These are phyloP conservation scores for Prosopocoilus inquinatus DNA, from an alignment of 2,888 invertebrate genomes.

Conservation along the genomic window DNA sequence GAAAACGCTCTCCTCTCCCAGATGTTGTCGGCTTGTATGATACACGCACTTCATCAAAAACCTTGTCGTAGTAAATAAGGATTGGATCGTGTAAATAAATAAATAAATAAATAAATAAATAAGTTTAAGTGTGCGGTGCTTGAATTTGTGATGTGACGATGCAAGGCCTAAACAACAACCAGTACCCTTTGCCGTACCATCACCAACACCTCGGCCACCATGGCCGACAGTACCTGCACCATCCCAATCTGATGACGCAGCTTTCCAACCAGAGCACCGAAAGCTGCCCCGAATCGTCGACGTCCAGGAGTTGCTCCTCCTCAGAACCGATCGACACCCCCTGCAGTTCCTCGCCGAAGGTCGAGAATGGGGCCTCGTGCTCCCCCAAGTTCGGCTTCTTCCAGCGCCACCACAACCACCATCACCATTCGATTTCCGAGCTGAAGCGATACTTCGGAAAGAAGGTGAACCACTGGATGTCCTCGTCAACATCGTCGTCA, in stretches of 20 bases:
- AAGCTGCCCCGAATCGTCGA: conserved; percentile 37
- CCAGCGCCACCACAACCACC: conserved; percentile 46
- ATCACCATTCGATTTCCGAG: conserved; percentile 71
- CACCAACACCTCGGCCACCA: conserved; percentile 38
- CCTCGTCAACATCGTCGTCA: no score
- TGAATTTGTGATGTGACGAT: conserved; percentile 24
- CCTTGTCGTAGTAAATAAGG: no score
- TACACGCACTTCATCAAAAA: no score
- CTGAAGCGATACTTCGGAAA: conserved; percentile 73
- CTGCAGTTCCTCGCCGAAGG: conserved; percentile 32
- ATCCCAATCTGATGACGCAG: conserved; percentile 28
- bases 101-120: no score
- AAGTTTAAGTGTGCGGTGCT: no score
- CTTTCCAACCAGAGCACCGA: conserved; percentile 32
- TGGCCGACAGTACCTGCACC: conserved; percentile 43
- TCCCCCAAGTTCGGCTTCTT: conserved; percentile 23
- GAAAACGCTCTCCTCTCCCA: no score
- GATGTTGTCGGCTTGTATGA: no score
- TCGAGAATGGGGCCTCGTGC: conserved; percentile 26
- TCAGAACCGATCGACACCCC: conserved; percentile 35
- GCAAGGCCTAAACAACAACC: conserved; percentile 47
- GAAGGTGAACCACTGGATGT: conserved; percentile 71
- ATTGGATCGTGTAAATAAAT: no score
- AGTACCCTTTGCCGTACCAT: conserved; percentile 42
- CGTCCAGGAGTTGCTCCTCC: conserved; percentile 32